Conservation (phyloP, 1,140 invertebrate species). For the Centruroides sculpturatus region DNA sequence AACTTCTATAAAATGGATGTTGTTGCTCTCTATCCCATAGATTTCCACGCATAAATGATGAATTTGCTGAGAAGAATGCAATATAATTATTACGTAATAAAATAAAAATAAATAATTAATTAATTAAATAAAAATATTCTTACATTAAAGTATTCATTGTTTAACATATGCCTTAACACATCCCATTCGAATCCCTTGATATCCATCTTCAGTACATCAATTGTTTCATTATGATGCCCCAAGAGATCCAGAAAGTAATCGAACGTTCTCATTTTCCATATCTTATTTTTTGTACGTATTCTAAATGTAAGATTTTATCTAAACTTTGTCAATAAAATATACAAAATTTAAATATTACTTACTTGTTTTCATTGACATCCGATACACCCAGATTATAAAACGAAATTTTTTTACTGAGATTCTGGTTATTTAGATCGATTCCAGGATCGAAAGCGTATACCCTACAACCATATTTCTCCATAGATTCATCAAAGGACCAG, state of each 20-base stretch:
- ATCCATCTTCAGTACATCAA: conserved; percentile 16
- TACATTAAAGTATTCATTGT: conserved; percentile 4
- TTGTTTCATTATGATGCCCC: conserved; percentile 2
- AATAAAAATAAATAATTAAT: too few species aligned
- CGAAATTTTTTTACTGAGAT: conserved; percentile 1
- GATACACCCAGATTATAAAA: conserved; percentile 7
- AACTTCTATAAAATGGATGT: too few species aligned
- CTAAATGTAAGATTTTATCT: too few species aligned
- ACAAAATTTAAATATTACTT: not conserved
- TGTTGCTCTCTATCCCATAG: too few species aligned
- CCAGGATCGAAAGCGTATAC: conserved; percentile 22
- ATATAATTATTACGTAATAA: too few species aligned
- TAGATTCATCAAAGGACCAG: conserved; percentile 22
- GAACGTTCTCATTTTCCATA: conserved; percentile 11
- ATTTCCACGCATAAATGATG: too few species aligned
- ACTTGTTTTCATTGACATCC: conserved; percentile 10
- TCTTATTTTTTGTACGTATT: not conserved
- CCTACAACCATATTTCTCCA: conserved; percentile 19
- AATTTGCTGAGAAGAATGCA: too few species aligned
- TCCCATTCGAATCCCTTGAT: conserved; percentile 16
- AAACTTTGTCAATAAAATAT: too few species aligned
- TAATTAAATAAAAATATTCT: not conserved
- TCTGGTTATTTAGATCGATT: conserved; percentile 10
- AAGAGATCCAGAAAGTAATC: conserved; percentile 9
- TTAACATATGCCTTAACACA: conserved; percentile 10